Evolutionary conservation across 2,113 vertebrate species (phyloP), one percentile per base, ranked within the genome.

Genomic region (Hemiprocne comata): DNA sequence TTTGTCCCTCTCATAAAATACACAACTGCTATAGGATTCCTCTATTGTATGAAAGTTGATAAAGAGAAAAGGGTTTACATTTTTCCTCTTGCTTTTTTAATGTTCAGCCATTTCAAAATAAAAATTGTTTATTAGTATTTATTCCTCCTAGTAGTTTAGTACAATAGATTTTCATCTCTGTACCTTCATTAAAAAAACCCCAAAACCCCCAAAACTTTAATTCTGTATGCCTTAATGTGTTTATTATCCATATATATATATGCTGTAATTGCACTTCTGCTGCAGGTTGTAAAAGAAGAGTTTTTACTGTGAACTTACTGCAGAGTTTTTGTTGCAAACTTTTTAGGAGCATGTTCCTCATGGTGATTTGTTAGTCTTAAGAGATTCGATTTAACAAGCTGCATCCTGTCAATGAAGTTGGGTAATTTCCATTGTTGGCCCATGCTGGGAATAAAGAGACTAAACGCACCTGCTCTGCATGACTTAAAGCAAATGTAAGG

Each of bases 381-480:
- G 97, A 98, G 98, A 98, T 98, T 98, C 95, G 92, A 93, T 97
- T 98, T 98, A 98, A 98, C 98, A 98, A 99, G 98, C 98, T 99
- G 98, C 98, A 98, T 99, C 99, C 99, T 99, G 98, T 98, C 97
- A 95, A 91, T 98, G 96, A 85, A 97, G 95, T 96, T 97, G 98
- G 97, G 96, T 97, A 97, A 98, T 97, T 98, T 98, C 98, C 98
- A 98, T 98, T 99, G 98, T 98, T 97, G 98, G 97, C 97, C 95
- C 97, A 94, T 97, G 98, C 98, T 98, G 98, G 98, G 98, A 98
- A 98, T 94, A 94, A 97, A 97, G 98, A 98, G 98, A 98, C 98
- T 98, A 97, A 99, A 98, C 97, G 97, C 99, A 99, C 99, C 99
- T 99, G 99, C 98, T 98, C 97, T 98, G 98, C 98, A 98, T 98